Evolutionary conservation across 2,888 invertebrate species (phyloP).

Genomic region (Pyrrhia umbra): DNA sequence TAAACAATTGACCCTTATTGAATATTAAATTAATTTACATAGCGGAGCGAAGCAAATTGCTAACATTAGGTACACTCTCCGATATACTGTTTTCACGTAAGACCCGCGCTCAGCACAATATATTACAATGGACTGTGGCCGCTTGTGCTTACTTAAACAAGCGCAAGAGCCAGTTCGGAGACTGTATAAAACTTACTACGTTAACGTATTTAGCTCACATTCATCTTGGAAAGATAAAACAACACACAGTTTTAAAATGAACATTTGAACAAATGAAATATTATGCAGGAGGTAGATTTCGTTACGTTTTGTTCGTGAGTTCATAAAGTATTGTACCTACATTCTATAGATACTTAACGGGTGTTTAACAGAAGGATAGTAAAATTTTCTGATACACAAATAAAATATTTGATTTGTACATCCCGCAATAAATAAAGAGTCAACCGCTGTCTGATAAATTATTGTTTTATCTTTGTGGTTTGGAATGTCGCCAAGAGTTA

Average conservation of each 20-base stretch:
- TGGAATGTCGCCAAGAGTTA: constrained; percentile 30
- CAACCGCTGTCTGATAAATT: constrained; percentile 25
- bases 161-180: constrained; percentile 1
- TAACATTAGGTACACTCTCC: neutral
- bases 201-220: constrained; percentile 11
- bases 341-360: neutral
- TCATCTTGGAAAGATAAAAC: constrained; percentile 13
- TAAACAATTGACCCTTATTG: neutral
- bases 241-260: neutral
- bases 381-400: constrained; percentile 11
- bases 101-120: constrained; percentile 11
- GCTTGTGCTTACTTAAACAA: constrained; percentile 14
- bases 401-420: constrained; percentile 32
- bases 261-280: neutral
- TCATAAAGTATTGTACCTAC: neutral
- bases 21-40: constrained; percentile 3
- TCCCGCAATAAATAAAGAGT: constrained; percentile 24
- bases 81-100: constrained; percentile 1
- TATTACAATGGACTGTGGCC: constrained; percentile 12
- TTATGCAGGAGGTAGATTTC: neutral
- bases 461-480: constrained; percentile 36
- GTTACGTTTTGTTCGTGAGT: neutral
- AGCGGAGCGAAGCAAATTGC: neutral
- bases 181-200: neutral
- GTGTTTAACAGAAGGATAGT: neutral